These are phyloP conservation scores for Eubasilissa regina DNA, from an alignment of 1,140 invertebrate genomes.

Conservation along the genomic window DNA sequence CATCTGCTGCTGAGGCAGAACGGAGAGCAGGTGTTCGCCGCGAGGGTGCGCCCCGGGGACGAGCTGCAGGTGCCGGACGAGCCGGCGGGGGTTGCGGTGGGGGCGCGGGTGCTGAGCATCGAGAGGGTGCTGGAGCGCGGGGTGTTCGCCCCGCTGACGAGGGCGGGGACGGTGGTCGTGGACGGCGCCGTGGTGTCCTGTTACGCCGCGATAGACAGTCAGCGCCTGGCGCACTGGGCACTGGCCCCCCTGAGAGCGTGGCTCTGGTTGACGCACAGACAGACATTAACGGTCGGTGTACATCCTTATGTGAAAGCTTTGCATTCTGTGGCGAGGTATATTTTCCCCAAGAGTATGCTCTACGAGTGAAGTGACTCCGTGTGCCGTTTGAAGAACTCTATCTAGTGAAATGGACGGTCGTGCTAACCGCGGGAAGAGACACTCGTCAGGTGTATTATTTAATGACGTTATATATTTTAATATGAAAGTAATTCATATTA, in stretches of 20 bases:
- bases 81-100: slow-evolving; percentile 70
- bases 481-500: slow-evolving; percentile 25
- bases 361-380: slow-evolving; percentile 60
- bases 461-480: slow-evolving; percentile 34
- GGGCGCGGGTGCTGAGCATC: slow-evolving; percentile 77
- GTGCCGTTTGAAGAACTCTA: not conserved
- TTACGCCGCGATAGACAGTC: slow-evolving; percentile 92
- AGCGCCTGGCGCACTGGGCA: slow-evolving; percentile 86
- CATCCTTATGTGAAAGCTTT: slow-evolving; percentile 91
- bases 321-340: slow-evolving; percentile 79
- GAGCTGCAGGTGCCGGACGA: slow-evolving; percentile 71
- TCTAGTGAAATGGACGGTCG: slow-evolving; percentile 5
- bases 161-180: slow-evolving; percentile 89
- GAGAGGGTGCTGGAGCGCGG: slow-evolving; percentile 77
- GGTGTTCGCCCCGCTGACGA: slow-evolving; percentile 92
- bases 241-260: slow-evolving; percentile 84
- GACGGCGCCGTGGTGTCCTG: slow-evolving; percentile 94
- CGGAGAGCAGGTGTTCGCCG: slow-evolving; percentile 67
- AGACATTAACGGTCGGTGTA: slow-evolving; percentile 74
- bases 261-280: slow-evolving; percentile 62
- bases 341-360: slow-evolving; percentile 76
- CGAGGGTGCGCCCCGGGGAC: slow-evolving; percentile 66
- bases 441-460: slow-evolving; percentile 30
- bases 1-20: slow-evolving; percentile 82
- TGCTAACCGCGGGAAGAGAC: not conserved